Percentiles rank a stretch among this genome's conserved stretches.
phyloP scores from a whole-genome alignment of 2,888 invertebrate species.

The Ceratothoa steindachneri region DNA sequence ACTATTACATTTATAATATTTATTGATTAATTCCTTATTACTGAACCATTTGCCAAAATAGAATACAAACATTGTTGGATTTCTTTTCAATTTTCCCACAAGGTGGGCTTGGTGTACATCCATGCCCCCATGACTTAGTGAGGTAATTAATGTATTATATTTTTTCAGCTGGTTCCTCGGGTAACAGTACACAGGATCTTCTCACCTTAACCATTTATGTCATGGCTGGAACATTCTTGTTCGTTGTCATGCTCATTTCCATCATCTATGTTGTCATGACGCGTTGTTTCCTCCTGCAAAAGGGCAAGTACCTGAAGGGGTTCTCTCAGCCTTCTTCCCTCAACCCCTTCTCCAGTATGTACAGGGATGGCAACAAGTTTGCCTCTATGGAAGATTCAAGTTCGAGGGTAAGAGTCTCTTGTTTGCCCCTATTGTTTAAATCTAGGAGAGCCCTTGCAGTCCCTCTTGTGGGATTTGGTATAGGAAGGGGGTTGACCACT shows the following conservation, averaged over 20 bases:
- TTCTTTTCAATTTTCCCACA: too few species aligned
- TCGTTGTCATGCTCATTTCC: neutral
- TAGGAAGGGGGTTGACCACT: too few species aligned
- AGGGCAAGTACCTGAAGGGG: neutral
- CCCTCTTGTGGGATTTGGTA: too few species aligned
- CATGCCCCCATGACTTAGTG: too few species aligned
- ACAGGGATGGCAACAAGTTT: neutral
- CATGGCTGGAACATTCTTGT: neutral
- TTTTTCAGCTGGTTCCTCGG: neutral
- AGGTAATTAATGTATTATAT: too few species aligned
- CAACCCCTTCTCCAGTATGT: neutral
- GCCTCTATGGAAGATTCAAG: conserved; percentile 26
- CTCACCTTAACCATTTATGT: neutral
- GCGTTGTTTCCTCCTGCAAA: neutral
- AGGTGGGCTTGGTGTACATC: too few species aligned
- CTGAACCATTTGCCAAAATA: too few species aligned
- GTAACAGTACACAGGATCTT: neutral
- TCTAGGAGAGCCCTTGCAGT: neutral
- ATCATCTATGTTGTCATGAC: neutral
- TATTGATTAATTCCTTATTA: too few species aligned
- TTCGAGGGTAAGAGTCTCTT: conserved; percentile 7
- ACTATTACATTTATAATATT: too few species aligned
- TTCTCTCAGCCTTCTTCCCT: neutral
- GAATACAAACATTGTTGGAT: too few species aligned
- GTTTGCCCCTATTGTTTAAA: neutral